These are phyloP conservation scores for Pseudorhiza aurosa DNA, from an alignment of 30 jellyfish, hydroid and myxozoan genomes.

Conservation along the genomic window DNA sequence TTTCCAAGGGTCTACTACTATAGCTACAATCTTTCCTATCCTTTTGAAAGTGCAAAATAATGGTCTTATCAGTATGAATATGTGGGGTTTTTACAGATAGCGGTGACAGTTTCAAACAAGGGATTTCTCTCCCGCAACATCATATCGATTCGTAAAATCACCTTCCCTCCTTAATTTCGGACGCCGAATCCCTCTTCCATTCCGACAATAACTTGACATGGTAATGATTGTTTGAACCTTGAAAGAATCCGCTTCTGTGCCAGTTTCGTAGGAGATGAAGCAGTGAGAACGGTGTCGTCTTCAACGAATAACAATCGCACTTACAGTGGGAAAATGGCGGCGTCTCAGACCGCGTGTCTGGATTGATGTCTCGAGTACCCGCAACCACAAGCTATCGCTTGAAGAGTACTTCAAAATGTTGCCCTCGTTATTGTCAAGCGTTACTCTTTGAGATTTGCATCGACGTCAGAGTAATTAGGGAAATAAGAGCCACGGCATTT, in stretches of 20 bases:
- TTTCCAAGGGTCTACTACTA: no score
- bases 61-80: neutral
- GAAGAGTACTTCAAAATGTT: slow-evolving; percentile 12
- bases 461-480: no score
- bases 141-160: neutral
- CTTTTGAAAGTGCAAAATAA: no score
- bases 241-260: neutral
- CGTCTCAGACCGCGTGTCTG: slow-evolving; percentile 3
- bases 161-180: neutral
- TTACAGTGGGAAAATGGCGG: slow-evolving; percentile 48
- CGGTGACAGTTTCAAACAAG: neutral
- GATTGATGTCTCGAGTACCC: neutral
- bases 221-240: neutral
- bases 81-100: neutral
- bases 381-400: neutral
- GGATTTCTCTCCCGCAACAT: neutral
- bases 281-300: slow-evolving; percentile 2
- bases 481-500: no score
- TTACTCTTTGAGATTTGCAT: no score
- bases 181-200: neutral
- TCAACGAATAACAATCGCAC: neutral
- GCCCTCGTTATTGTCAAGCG: no score
- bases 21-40: no score
- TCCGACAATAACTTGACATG: slow-evolving; percentile 1
- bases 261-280: neutral